These are phyloP conservation scores for Cynodonichthys magdalenae DNA, from an alignment of 2,797 vertebrate species.

Conservation along the genomic window DNA sequence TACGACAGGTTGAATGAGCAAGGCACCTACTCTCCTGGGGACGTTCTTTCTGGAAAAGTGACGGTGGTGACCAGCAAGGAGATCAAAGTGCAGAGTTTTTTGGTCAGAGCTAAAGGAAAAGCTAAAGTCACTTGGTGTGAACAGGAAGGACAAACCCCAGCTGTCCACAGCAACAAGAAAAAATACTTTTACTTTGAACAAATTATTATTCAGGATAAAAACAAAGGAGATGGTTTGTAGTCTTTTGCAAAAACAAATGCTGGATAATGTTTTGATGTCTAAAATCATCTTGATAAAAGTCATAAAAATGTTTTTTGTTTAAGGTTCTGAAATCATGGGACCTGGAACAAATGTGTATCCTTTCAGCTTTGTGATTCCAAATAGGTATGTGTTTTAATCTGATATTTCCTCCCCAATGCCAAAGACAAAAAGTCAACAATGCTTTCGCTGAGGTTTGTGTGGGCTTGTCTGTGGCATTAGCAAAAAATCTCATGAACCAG, in stretches of 20 bases:
- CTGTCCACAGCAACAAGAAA: slow-evolving; percentile 59
- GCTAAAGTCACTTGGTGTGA: slow-evolving; percentile 65
- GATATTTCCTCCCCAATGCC: neutral
- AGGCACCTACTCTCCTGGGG: slow-evolving; percentile 69
- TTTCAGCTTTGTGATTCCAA: slow-evolving; percentile 75
- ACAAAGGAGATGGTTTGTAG: slow-evolving; percentile 76
- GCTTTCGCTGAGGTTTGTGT: no score
- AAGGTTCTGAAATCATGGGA: slow-evolving; percentile 73
- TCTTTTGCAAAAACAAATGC: neutral
- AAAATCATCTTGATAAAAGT: neutral
- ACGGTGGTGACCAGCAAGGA: slow-evolving; percentile 64
- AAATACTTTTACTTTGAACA: slow-evolving; percentile 74
- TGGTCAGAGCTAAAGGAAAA: slow-evolving; percentile 74
- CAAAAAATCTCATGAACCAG: no score
- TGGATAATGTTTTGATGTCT: neutral
- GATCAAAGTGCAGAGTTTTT: slow-evolving; percentile 70
- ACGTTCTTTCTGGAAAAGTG: slow-evolving; percentile 68
- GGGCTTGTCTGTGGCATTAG: no score
- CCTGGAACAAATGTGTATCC: slow-evolving; percentile 69
- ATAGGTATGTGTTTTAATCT: slow-evolving; percentile 45
- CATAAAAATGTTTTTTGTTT: neutral
- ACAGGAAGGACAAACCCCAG: slow-evolving; percentile 28
- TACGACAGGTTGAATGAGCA: slow-evolving; percentile 60
- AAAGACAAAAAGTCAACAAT: no score
- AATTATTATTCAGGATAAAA: slow-evolving; percentile 76